Base-by-base conservation (phyloP, 2,797 vertebrate species). In the Myripristis jacobus region DNA sequence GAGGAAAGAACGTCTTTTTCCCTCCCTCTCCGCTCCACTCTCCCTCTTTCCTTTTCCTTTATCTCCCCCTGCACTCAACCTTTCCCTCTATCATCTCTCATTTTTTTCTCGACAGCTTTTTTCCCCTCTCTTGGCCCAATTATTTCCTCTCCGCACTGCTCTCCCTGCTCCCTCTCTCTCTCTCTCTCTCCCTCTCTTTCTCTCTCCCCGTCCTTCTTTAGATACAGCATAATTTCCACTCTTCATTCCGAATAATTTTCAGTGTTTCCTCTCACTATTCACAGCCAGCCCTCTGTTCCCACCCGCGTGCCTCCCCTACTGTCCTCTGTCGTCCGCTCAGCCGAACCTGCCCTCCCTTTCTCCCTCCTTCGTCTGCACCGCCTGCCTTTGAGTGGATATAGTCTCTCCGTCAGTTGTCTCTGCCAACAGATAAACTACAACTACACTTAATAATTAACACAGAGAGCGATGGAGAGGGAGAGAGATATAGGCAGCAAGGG, bases 81-180 rank as follows among this genome's bases (percentile, higher is more conserved):
- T 81, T 83, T 81, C 77, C 47, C 65, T 82, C 84, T 48, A 84
- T 87, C 85, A 80, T 87, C 77, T 79, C 78, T 85, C 82, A 84
- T 88, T 88, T 36, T 85, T 77, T 56, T 48, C 66, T 67, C 19
- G 25, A 70, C 61, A 66, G 60, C 31, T 34, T 16, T 24, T 24
- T 79, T 56, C 18, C 57, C 50, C 69, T 71, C 64, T 84, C 81
- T 89, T 87, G 82, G 82, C 84, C 90, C 84, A 89, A 90, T 91
- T 89, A 91, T 89, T 89, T 79, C 61, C 63, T 74, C 81, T 68
- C 59, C 22, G 70, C 86, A 74, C 56, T 11, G 66, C 81, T 81
- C 80, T 79, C 88, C 73, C 81, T 61, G 74, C 78, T 80, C n/a
- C n/a, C n/a, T n/a, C n/a, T n/a, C n/a, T n/a, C n/a, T n/a, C n/a